Evolutionary conservation across 2,797 vertebrate genomes (phyloP).

Genomic region (Spinus pinus): DNA sequence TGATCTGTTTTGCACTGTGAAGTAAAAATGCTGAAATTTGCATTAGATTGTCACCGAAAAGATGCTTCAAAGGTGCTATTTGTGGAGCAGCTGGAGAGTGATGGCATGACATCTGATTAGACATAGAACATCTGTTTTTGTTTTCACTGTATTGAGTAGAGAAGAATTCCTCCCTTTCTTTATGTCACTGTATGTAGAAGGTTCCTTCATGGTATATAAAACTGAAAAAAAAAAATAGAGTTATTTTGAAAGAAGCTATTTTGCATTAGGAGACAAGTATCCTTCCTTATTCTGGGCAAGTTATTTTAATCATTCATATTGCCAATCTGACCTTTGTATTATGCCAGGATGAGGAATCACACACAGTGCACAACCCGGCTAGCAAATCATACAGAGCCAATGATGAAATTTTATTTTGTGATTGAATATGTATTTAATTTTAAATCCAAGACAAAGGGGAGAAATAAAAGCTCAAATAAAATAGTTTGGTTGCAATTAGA

Average conservation of each 20-base stretch:
- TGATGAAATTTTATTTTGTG: neutral
- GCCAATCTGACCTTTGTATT: neutral
- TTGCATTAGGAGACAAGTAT: neutral
- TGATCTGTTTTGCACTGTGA: neutral
- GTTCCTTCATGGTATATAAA: neutral
- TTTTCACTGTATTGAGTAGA: neutral
- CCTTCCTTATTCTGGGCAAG: neutral
- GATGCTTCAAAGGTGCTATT: neutral
- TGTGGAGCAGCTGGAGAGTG: neutral
- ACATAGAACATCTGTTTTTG: neutral
- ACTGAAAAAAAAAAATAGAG: neutral
- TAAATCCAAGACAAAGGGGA: neutral
- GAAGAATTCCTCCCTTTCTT: neutral
- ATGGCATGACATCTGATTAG: neutral
- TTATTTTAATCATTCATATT: neutral
- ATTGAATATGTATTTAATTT: neutral
- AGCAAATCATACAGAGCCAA: neutral
- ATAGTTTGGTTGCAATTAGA: neutral
- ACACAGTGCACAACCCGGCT: neutral
- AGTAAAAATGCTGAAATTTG: slow-evolving; percentile 35
- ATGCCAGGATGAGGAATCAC: neutral
- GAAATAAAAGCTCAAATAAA: neutral
- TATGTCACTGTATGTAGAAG: neutral
- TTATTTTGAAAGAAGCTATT: neutral
- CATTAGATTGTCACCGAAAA: neutral